Evolutionary conservation across 2,888 invertebrate species (phyloP).

Genomic region (Eugnorisma glareosa): DNA sequence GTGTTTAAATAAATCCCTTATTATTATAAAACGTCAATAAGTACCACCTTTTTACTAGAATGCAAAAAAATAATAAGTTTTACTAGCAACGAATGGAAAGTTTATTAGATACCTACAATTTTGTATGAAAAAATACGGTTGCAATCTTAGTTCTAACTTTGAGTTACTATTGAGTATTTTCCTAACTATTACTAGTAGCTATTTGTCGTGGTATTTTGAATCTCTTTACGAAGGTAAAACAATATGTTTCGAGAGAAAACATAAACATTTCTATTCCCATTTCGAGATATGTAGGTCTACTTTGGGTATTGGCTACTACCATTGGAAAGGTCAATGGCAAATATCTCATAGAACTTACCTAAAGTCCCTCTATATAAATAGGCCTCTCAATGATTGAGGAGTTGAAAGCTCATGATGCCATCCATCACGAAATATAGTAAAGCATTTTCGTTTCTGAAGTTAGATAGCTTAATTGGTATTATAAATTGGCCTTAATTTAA

Average conservation of each 20-base stretch:
- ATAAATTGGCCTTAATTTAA: not conserved
- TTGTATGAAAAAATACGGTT: not conserved
- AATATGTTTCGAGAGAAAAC: conserved; percentile 3
- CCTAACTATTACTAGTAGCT: not conserved
- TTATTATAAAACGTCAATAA: too few species aligned
- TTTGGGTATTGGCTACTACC: conserved; percentile 25
- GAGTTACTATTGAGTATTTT: not conserved
- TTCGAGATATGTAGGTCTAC: conserved; percentile 17
- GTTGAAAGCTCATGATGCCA: not conserved
- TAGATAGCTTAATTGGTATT: not conserved
- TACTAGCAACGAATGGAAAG: not conserved
- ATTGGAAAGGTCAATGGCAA: conserved; percentile 11
- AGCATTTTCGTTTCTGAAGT: not conserved
- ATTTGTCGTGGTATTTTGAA: not conserved
- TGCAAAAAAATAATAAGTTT: too few species aligned
- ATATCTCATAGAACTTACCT: not conserved
- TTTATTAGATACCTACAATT: not conserved
- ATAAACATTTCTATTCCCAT: not conserved
- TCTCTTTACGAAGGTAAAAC: not conserved
- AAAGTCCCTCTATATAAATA: not conserved
- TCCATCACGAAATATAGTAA: not conserved
- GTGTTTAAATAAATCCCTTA: too few species aligned
- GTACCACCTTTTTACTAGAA: too few species aligned
- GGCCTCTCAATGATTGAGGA: not conserved
- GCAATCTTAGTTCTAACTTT: not conserved